phyloP scores from a whole-genome alignment of 2,888 invertebrate species.

The Daptonema setosum region DNA sequence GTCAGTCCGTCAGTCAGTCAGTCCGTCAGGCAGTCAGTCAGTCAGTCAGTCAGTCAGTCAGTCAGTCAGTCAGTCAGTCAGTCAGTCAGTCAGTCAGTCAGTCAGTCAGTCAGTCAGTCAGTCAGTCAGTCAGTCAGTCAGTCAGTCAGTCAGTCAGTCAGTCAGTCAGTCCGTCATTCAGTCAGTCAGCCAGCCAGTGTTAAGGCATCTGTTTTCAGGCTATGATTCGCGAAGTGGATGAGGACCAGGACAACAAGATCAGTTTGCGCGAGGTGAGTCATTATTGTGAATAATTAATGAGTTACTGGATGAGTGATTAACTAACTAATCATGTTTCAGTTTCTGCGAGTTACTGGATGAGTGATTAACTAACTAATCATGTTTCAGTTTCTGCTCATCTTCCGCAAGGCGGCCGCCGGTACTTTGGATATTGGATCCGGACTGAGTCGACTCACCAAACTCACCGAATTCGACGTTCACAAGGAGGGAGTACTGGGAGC shows the following conservation, averaged over 20 bases:
- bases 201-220: conserved; percentile 34
- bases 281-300: too few species aligned
- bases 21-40: too few species aligned
- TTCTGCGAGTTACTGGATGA: background rate
- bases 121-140: too few species aligned
- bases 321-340: background rate
- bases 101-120: too few species aligned
- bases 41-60: too few species aligned
- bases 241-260: conserved; percentile 39
- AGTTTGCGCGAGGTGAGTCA: conserved; percentile 57
- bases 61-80: too few species aligned
- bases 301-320: background rate
- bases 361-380: background rate
- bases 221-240: conserved; percentile 53
- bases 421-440: conserved; percentile 68
- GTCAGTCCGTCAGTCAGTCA: too few species aligned
- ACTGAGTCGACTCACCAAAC: conserved; percentile 55
- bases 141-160: too few species aligned
- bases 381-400: conserved; percentile 39
- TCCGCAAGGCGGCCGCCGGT: conserved; percentile 69
- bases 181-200: background rate
- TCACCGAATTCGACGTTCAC: conserved; percentile 75
- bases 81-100: too few species aligned
- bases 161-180: too few species aligned
- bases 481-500: conserved; percentile 83